Base-by-base conservation (phyloP, 2,888 invertebrate species). In the Congeria kusceri region DNA sequence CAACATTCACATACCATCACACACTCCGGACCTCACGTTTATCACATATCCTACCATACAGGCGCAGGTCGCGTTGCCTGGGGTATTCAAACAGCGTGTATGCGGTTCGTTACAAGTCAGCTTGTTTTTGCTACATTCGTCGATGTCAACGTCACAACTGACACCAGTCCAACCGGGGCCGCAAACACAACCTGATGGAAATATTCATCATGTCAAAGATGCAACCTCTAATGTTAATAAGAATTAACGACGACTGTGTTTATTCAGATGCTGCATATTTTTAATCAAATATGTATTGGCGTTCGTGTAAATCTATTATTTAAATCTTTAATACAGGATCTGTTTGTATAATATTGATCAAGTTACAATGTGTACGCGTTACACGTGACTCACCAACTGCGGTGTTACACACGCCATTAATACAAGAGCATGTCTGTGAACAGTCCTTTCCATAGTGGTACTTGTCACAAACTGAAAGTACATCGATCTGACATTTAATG, bases 141-240 rank as follows among this genome's bases (percentile, higher is more conserved):
- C 57, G 18, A 44, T 27, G 29, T 67, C 67, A 4, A 46, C 46
- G n/a, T 67, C 67, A 57, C 67, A 67, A 44, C 18, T 58, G 5
- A 25, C n/a, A 1, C 67, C 59, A 11, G n/a, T n/a, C 67, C 67
- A 67, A 18, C 67, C 67, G 44, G 13, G 9, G 18, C 44, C 44
- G 58, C 67, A 67, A 13, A 44, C n/a, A 28, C 67, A 67, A 28
- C 67, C 67, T 67, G 13, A n/a, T 9, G 25, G n/a, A 39, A 39
- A 39, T 39, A 39, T 39, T 39, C 9, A 39, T 13, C 15, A 39
- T 39, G 9, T n/a, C n/a, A n/a, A n/a, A n/a, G n/a, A n/a, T n/a
- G n/a, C n/a, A n/a, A n/a, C n/a, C n/a, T n/a, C n/a, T n/a, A n/a
- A n/a, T n/a, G n/a, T n/a, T n/a, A n/a, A n/a, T n/a, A n/a, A n/a